Evolutionary conservation across 2,888 invertebrate species (phyloP), one percentile per base, ranked within the genome.

Genomic region (Muscina levida): DNA sequence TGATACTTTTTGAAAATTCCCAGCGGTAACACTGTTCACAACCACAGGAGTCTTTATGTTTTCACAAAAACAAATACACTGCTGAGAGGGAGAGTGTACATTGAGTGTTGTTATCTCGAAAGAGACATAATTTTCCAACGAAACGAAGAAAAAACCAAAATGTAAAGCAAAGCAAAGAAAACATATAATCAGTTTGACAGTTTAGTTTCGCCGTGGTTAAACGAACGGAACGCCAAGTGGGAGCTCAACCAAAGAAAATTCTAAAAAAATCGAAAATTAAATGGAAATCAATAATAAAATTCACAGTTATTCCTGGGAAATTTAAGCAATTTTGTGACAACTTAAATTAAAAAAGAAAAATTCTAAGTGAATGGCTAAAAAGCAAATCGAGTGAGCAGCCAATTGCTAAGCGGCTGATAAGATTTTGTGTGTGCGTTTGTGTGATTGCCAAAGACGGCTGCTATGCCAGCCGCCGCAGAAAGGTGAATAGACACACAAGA

Each of bases 131-230:
- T 19, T 26, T 13, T 24, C 1, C 5, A 4, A 24, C n/a, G n/a
- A 42, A 51, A 66, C 8, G n/a, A n/a, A 13, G 51, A 31, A 53
- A 59, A 15, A 46, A 39, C 11, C 0, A 22, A 51, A 10, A 51
- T 19, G 62, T 37, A 59, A 24, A 74, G 42, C n/a, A 66, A 19
- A 24, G 26, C 31, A 51, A 44, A n/a, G 11, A 13, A 62, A 79
- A 17, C 51, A 51, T 44, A n/a, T 8, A 31, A 51, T 53, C 59
- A 75, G 76, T 79, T 79, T 79, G 79, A 72, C 72, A 79, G 68
- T 62, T 79, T n/a, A 79, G 68, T 71, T 51, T 31, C 31, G 31
- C 31, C 31, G 31, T 31, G 31, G 31, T 31, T 31, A 31, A 5
- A 31, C 31, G 48, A 48, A 17, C 19, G 48, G 48, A 48, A 19